These are phyloP conservation scores for Rhamphomyia laevipes DNA, from an alignment of 2,888 invertebrate species.

Conservation along the genomic window DNA sequence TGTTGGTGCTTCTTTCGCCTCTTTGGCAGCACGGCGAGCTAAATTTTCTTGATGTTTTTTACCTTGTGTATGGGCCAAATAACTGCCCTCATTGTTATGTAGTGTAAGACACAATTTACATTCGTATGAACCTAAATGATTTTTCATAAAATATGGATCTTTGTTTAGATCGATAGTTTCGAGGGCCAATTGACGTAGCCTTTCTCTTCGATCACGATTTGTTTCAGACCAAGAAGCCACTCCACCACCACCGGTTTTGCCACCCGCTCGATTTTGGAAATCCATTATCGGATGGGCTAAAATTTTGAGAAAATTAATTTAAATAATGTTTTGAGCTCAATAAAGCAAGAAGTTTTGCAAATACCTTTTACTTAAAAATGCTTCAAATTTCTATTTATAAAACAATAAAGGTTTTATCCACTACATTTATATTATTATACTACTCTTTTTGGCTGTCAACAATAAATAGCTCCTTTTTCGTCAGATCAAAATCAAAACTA, in stretches of 20 bases:
- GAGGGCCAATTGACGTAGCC: conserved; percentile 87
- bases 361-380: no score
- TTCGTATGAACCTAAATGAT: conserved; percentile 96
- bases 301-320: no score
- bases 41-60: conserved; percentile 99
- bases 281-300: conserved; percentile 55
- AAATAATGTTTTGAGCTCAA: no score
- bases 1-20: conserved; percentile 93
- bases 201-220: conserved; percentile 90
- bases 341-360: no score
- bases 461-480: no score
- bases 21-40: conserved; percentile 94
- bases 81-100: conserved; percentile 98
- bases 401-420: no score
- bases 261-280: conserved; percentile 97
- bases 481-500: no score
- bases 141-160: conserved; percentile 99
- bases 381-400: no score
- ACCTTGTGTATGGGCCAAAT: conserved; percentile 97
- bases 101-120: conserved; percentile 97
- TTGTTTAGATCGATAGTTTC: conserved; percentile 99
- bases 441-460: no score
- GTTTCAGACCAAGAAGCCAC: conserved; percentile 99
- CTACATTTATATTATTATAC: no score
- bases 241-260: conserved; percentile 98